Conservation (phyloP, 1,140 invertebrate genomes). For the Aporrectodea caliginosa region DNA sequence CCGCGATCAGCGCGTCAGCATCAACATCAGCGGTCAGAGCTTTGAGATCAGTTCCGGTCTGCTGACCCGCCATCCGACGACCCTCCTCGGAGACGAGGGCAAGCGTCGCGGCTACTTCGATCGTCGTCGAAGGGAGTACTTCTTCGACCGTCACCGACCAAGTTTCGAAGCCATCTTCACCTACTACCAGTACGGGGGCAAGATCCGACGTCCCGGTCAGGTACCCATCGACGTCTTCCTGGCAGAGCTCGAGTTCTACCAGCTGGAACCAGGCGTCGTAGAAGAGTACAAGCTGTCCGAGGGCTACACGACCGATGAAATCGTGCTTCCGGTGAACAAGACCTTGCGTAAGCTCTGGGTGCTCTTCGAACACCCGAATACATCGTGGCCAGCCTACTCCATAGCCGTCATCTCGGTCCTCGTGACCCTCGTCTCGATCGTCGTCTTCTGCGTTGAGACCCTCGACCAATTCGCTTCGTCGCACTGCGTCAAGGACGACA, state of each 20-base stretch:
- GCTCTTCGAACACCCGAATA: constrained; percentile 50
- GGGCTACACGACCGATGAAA: constrained; percentile 45
- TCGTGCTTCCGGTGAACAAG: constrained; percentile 38
- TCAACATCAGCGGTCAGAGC: constrained; percentile 15
- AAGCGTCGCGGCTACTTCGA: constrained; percentile 84
- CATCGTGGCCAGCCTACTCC: constrained; percentile 44
- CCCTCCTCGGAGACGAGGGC: constrained; percentile 88
- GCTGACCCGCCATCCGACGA: constrained; percentile 68
- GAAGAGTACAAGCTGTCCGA: constrained; percentile 50
- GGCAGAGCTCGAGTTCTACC: constrained; percentile 53
- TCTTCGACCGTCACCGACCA: too few relatives aligned
- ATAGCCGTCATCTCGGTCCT: constrained; percentile 48
- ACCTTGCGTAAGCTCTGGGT: constrained; percentile 47
- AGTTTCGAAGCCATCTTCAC: too few relatives aligned
- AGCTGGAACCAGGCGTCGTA: constrained; percentile 48
- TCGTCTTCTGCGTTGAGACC: constrained; percentile 55
- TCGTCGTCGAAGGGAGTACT: constrained; percentile 94
- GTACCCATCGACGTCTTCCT: constrained; percentile 73
- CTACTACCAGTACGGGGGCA: constrained; percentile 92
- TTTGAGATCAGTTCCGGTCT: constrained; percentile 16
- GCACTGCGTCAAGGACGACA: constrained; percentile 25
- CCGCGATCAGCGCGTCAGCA: constrained; percentile 35
- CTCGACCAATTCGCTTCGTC: constrained; percentile 47
- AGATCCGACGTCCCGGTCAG: constrained; percentile 91
- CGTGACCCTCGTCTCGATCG: constrained; percentile 51